A percentile compares a stretch with the other conserved stretches of the same genome.
Evolutionary conservation across 2,797 vertebrate species (phyloP).

Genomic region (Cryptoprocta ferox): DNA sequence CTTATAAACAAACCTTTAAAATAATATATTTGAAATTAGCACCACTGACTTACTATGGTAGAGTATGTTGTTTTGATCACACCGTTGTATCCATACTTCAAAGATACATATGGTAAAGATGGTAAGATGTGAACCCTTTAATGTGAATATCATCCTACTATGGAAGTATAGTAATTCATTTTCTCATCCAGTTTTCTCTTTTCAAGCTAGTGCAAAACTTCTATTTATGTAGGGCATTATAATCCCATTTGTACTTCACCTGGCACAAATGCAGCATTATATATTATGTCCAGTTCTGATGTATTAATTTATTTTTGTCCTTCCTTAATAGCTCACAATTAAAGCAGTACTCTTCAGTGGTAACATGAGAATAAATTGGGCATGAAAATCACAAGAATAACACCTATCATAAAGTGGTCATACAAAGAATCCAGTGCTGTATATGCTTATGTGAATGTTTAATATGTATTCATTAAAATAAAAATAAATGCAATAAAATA

Average conservation of each 20-base stretch:
- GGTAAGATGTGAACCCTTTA: not conserved
- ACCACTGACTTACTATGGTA: not conserved
- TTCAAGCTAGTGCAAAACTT: not conserved
- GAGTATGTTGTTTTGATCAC: not conserved
- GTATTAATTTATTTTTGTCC: not conserved
- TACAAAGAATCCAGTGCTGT: not conserved
- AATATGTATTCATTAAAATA: not conserved
- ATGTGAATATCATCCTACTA: not conserved
- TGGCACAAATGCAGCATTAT: not conserved
- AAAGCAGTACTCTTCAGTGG: not conserved
- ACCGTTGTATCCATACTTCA: not conserved
- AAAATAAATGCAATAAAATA: not conserved
- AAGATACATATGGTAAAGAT: not conserved
- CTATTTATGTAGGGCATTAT: not conserved
- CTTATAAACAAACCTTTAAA: not conserved
- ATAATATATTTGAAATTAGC: not conserved
- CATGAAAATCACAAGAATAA: not conserved
- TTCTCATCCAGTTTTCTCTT: conserved; percentile 12
- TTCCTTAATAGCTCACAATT: not conserved
- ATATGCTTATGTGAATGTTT: not conserved
- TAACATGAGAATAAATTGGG: not conserved
- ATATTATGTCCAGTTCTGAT: not conserved
- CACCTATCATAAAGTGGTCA: not conserved
- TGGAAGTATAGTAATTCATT: not conserved
- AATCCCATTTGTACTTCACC: not conserved